Evolutionary conservation across 2,888 invertebrate species (phyloP).

Genomic region (Pristionchus entomophagus): DNA sequence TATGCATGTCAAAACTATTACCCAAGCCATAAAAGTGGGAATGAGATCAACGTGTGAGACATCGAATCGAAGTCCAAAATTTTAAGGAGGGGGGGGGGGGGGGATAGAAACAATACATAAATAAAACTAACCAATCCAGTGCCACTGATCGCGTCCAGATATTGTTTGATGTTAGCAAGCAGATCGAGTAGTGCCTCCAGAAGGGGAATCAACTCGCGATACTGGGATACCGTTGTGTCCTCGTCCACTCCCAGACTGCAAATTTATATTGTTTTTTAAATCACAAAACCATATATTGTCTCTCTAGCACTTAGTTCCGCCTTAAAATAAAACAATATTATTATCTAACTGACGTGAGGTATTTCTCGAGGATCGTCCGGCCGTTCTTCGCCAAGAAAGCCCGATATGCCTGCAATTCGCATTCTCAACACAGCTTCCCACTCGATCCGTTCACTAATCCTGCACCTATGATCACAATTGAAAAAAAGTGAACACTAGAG

Average conservation of each 20-base stretch:
- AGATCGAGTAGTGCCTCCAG: conserved; percentile 19
- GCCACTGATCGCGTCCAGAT: neutral
- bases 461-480: too few species aligned
- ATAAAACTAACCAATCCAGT: neutral
- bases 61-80: too few species aligned
- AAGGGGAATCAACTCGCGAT: conserved; percentile 4
- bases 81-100: too few species aligned
- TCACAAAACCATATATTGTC: neutral
- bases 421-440: too few species aligned
- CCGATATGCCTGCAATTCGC: neutral
- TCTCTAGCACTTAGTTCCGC: neutral
- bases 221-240: neutral
- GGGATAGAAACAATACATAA: too few species aligned
- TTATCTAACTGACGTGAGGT: conserved; percentile 3
- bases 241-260: conserved; percentile 23
- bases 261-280: too few species aligned
- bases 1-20: too few species aligned
- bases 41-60: too few species aligned
- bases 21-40: too few species aligned
- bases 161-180: neutral
- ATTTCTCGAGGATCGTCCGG: conserved; percentile 18
- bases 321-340: neutral
- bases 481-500: too few species aligned
- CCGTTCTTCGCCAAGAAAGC: neutral
- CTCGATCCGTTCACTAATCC: too few species aligned